Evolutionary conservation across 2,888 invertebrate genomes (phyloP).

Genomic region (Dynastes maya): DNA sequence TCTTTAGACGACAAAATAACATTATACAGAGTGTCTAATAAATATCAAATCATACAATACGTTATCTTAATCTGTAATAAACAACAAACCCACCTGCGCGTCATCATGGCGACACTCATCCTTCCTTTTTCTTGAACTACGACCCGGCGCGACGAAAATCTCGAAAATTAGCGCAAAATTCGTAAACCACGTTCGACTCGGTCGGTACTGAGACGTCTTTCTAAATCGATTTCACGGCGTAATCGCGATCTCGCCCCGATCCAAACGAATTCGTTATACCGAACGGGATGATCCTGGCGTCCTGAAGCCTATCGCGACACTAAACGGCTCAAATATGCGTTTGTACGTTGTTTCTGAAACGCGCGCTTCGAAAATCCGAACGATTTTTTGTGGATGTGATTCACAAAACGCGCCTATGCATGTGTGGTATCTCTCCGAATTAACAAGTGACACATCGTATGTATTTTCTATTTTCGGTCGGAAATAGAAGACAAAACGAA

Average conservation of each 20-base stretch:
- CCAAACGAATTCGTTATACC: background rate
- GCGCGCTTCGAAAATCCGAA: slow-evolving; percentile 47
- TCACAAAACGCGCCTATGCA: slow-evolving; percentile 38
- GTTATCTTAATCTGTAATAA: background rate
- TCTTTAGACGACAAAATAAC: too few species aligned
- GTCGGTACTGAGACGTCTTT: background rate
- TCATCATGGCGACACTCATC: slow-evolving; percentile 48
- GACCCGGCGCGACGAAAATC: background rate
- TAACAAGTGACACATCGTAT: too few species aligned
- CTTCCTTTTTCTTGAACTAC: slow-evolving; percentile 1
- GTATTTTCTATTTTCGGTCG: too few species aligned
- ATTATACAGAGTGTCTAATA: too few species aligned
- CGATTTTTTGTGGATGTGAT: slow-evolving; percentile 39
- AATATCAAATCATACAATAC: too few species aligned
- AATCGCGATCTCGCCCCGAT: too few species aligned
- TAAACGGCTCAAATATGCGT: slow-evolving; percentile 40
- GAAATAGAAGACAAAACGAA: too few species aligned
- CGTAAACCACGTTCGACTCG: slow-evolving; percentile 3
- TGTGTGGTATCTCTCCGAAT: too few species aligned
- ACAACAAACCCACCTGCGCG: slow-evolving; percentile 48
- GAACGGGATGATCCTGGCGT: slow-evolving; percentile 18
- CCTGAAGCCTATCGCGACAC: slow-evolving; percentile 49
- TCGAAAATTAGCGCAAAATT: slow-evolving; percentile 12
- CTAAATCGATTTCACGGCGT: too few species aligned
- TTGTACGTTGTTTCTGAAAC: slow-evolving; percentile 43